These are phyloP conservation scores for Wiebesia pumilae DNA, from an alignment of 1,140 invertebrate genomes.

Conservation along the genomic window DNA sequence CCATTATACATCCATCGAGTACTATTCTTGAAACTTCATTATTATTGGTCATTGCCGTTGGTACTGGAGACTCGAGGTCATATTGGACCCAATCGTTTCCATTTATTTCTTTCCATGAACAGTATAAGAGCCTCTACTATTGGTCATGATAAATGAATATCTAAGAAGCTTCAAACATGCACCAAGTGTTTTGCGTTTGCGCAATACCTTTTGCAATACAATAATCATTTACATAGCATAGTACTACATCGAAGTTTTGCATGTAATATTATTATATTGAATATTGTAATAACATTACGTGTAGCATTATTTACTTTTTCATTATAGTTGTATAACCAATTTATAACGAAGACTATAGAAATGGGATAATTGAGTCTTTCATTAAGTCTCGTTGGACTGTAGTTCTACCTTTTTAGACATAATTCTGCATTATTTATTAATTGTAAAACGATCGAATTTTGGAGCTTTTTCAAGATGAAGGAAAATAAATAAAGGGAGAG, in stretches of 20 bases:
- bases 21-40: neutral
- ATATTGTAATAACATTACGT: neutral
- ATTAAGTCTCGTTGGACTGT: neutral
- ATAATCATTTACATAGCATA: neutral
- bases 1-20: neutral
- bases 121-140: neutral
- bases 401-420: neutral
- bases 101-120: neutral
- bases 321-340: neutral
- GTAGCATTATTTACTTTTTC: neutral
- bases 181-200: neutral
- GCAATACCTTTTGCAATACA: neutral
- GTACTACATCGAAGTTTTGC: neutral
- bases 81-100: neutral
- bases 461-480: neutral
- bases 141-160: neutral
- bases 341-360: neutral
- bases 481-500: neutral
- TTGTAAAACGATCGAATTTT: neutral
- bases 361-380: neutral
- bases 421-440: no score
- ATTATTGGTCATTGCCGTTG: neutral
- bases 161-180: neutral
- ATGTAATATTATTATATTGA: no score
- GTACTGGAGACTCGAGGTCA: neutral